Evolutionary conservation across 2,888 invertebrate genomes (phyloP), one percentile per base, ranked within the genome.

Genomic region (Tiliacea aurago): DNA sequence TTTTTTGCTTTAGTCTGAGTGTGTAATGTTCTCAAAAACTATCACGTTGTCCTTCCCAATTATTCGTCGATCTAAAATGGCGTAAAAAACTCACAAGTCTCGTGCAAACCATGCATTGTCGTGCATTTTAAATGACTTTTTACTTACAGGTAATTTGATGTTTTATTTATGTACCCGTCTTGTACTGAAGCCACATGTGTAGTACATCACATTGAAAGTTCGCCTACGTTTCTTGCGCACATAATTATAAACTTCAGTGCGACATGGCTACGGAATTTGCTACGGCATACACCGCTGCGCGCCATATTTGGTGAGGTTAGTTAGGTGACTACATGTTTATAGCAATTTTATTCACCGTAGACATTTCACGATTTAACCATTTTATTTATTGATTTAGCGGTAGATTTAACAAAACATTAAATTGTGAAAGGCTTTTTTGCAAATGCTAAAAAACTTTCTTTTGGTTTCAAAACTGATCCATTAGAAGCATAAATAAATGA

Each of bases 301-400:
- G 23, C 77, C 83, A 49, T 83, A 63, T 83, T 71, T 55, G 68
- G 81, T 28, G 53, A 79, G 79, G 66, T 81, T 79, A 72, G 56
- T 61, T 70, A 70, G 67, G 64, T 76, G 41, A 65, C 23, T 65
- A 43, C 64, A 20, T 67, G 64, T 65, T 43, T 59, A 64, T 53
- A 67, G 51, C 58, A 47, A 68, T 62, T 65, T 41, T 61, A 77
- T 65, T 77, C 55, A 47, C 3, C 15, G 41, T 49, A 81, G 53
- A 81, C 41, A 77, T 77, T 65, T 72, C 64, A 70, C 65, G 76
- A 76, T 63, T 79, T 51, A 43, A 15, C 59, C 43, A 47, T 79
- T 63, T 37, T n/a, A 53, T 79, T 47, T 47, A 58, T 79, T 58
- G 45, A 43, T 78, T 65, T 64, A 45, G 28, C 49, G 33, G 59